Conservation (phyloP, 53 echinoderm and acorn worm species). For the Echinometra lucunter region DNA sequence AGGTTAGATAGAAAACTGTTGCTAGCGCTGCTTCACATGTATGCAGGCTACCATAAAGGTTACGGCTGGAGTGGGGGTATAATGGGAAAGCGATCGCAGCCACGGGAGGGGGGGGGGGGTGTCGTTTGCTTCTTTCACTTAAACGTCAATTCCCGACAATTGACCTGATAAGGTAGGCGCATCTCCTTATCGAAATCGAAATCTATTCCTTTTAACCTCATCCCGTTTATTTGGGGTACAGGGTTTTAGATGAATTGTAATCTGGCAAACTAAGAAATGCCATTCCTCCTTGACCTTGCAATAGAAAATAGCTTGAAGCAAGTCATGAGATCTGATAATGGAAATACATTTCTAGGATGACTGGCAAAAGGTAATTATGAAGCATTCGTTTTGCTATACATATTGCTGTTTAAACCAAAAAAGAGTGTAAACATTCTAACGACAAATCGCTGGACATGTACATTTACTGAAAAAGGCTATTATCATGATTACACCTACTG, state of each 20-base stretch:
- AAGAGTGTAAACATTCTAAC: no score
- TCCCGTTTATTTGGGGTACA: background rate
- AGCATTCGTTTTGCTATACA: no score
- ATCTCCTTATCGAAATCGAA: conserved; percentile 18
- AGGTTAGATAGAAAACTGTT: conserved; percentile 55
- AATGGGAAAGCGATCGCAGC: background rate
- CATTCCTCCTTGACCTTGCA: background rate
- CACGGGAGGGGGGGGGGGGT: background rate
- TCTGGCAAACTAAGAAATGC: background rate
- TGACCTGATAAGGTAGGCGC: conserved; percentile 35
- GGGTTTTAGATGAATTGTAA: background rate
- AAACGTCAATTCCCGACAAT: conserved; percentile 48
- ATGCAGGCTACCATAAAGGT: conserved; percentile 1
- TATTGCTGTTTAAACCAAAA: no score
- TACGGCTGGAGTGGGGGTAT: background rate
- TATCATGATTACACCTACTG: no score
- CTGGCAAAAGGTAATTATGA: no score
- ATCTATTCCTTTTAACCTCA: conserved; percentile 18
- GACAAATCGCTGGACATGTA: no score
- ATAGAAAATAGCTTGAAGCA: no score
- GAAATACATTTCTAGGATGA: no score
- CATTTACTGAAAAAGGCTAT: no score
- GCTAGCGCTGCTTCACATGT: conserved; percentile 14
- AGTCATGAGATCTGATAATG: no score
- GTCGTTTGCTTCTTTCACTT: conserved; percentile 47